These are phyloP conservation scores for Cyphomyrus discorhynchus DNA, from an alignment of 2,113 vertebrate species.

Conservation along the genomic window DNA sequence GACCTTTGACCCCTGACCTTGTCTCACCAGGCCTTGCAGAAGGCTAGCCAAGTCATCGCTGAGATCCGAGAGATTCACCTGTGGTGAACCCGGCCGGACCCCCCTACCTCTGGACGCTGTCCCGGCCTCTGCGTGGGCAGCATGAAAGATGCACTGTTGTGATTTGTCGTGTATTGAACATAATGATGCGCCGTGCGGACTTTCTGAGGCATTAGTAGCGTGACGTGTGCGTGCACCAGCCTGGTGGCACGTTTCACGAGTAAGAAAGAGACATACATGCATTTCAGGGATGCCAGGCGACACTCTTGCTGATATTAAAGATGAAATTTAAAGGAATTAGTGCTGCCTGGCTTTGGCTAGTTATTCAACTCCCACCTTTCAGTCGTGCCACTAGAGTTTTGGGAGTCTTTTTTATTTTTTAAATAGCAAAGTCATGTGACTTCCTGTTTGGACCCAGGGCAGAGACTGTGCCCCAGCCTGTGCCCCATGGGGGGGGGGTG, in stretches of 20 bases:
- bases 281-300: conserved; percentile 37
- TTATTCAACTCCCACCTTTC: not conserved
- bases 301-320: conserved; percentile 55
- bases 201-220: conserved; percentile 47
- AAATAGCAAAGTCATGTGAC: not conserved
- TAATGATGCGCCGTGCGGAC: conserved; percentile 71
- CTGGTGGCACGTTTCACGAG: conserved; percentile 42
- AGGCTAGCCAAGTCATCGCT: conserved; percentile 95
- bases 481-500: too few species aligned
- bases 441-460: not conserved
- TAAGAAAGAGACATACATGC: conserved; percentile 30
- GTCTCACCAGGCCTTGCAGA: conserved; percentile 74
- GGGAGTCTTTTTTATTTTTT: not conserved
- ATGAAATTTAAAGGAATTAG: conserved; percentile 35
- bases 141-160: conserved; percentile 56
- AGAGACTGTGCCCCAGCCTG: not conserved
- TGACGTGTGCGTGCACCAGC: conserved; percentile 25
- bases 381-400: not conserved
- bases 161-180: conserved; percentile 60
- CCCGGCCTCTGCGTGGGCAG: not conserved
- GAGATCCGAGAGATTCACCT: conserved; percentile 96
- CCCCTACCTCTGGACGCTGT: not conserved
- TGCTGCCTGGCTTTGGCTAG: not conserved
- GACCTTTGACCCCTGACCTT: not conserved
- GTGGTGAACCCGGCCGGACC: conserved; percentile 69